Base-by-base conservation (phyloP, 2,888 invertebrate species). In the Chouioia cunea region DNA sequence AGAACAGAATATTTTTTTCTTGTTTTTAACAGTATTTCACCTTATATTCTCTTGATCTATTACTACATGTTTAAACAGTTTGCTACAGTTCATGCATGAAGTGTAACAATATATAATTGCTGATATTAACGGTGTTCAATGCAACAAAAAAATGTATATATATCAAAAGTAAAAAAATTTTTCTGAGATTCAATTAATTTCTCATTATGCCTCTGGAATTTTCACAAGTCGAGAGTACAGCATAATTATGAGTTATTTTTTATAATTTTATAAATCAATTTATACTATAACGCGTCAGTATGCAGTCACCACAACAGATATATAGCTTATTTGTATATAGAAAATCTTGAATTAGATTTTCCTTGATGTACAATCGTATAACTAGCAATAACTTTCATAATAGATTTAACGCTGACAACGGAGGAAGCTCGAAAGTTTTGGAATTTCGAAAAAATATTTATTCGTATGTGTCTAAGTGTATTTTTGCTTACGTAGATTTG, bases 331-430 rank as follows among this genome's bases (percentile, higher is more conserved):
- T 65, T 65, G n/a, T n/a, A 48, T 65, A 66, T 71, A 71, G 65
- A 71, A 71, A 71, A 65, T 62, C 70, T 71, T 62, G 46, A 59
- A 59, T 47, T 66, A 58, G 62, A 57, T 66, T 18, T 58, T 8
- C 48, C 54, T 67, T 50, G 36, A 59, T 71, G 48, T 8, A 63
- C 47, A 53, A 63, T 43, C 53, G 18, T 23, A 66, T 63, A 67
- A 58, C 57, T 71, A 64, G 63, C 43, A 64, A 58, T 47, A 47
- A 53, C 47, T 58, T 71, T 66, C 57, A 58, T 27, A 15, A 59
- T 67, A 53, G 64, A 67, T 53, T 58, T 71, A 71, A 54, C 16
- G 20, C 54, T 48, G 44, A 54, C 54, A 70, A 57, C 47, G 22
- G 54, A 59, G 58, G 67, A 71, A 71, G 54, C 48, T 64, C 52